Percentiles rank a stretch among this genome's conserved stretches.
phyloP scores from a whole-genome alignment of 2,113 vertebrate genomes.

The Talpa occidentalis region DNA sequence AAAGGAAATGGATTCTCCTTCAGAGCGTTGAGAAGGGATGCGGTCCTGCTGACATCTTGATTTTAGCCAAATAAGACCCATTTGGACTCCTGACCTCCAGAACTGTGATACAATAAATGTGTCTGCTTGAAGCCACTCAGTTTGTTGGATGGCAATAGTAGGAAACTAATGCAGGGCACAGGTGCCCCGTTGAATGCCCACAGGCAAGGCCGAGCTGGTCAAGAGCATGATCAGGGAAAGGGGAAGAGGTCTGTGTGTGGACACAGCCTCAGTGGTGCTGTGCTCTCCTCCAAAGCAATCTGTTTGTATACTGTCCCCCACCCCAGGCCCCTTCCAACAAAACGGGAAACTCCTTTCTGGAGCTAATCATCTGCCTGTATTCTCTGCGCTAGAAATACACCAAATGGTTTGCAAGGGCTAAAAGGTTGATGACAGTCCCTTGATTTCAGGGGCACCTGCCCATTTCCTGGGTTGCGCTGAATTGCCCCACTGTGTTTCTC shows the following conservation, averaged over 20 bases:
- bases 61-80: background rate
- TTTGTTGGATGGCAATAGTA: background rate
- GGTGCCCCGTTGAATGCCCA: fast-evolving
- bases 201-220: background rate
- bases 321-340: background rate
- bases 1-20: background rate
- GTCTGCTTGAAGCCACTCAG: background rate
- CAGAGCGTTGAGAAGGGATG: background rate
- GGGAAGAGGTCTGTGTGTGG: background rate
- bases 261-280: background rate
- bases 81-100: background rate
- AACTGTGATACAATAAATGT: background rate
- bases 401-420: background rate
- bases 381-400: background rate
- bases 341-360: background rate
- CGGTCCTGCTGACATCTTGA: fast-evolving
- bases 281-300: background rate
- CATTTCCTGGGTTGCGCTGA: background rate
- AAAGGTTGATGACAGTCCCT: background rate
- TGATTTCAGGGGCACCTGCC: background rate
- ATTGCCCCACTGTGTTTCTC: background rate
- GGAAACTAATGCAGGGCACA: background rate
- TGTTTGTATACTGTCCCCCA: background rate
- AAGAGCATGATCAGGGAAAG: too few relatives aligned
- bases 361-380: background rate